Evolutionary conservation across 1,140 invertebrate species (phyloP).

Genomic region (Drosophila takahashii): DNA sequence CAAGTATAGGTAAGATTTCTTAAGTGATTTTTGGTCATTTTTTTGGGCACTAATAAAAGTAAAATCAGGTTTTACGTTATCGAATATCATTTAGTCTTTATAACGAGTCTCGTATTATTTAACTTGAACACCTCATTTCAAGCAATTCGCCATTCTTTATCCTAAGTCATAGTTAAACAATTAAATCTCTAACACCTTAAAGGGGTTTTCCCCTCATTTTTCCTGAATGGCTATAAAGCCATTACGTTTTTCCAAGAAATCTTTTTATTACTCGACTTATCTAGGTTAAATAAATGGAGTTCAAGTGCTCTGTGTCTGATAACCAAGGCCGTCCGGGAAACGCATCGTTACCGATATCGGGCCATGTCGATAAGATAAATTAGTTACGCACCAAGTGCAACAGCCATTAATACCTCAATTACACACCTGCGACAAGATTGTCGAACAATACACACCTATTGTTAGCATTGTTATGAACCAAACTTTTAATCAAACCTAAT

Average conservation of each 20-base stretch:
- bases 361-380: conserved; percentile 59
- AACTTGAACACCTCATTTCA: not conserved
- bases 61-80: too few species aligned
- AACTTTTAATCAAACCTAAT: not conserved
- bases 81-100: too few species aligned
- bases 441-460: conserved; percentile 48
- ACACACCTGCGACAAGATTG: conserved; percentile 18
- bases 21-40: not conserved
- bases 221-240: not conserved
- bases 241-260: conserved; percentile 6
- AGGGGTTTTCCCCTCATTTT: not conserved
- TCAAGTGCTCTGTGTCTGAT: conserved; percentile 11
- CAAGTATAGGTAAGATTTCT: not conserved
- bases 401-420: conserved; percentile 38
- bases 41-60: too few species aligned
- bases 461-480: conserved; percentile 13
- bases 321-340: conserved; percentile 23
- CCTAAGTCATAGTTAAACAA: not conserved
- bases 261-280: conserved; percentile 1
- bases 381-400: conserved; percentile 42
- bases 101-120: too few species aligned
- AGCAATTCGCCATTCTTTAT: not conserved
- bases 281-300: conserved; percentile 16
- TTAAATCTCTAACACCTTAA: not conserved
- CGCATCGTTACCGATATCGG: conserved; percentile 13